These are phyloP conservation scores for Cosmopolites sordidus DNA, from an alignment of 2,888 invertebrate species.

Conservation along the genomic window DNA sequence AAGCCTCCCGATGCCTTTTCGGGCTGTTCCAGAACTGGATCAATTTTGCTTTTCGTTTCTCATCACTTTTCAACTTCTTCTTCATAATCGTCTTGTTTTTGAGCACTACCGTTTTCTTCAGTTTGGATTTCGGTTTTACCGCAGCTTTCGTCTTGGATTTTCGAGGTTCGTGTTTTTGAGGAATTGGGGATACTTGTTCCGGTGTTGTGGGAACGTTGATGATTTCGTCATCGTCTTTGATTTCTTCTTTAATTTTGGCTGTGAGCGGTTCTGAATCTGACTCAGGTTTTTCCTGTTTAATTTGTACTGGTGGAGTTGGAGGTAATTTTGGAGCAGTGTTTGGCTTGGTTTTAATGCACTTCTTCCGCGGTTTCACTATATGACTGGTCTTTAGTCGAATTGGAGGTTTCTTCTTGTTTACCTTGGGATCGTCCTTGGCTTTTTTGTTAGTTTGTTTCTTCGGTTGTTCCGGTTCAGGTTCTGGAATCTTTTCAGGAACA, in stretches of 20 bases:
- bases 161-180: slow-evolving; percentile 1
- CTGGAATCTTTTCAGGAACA: background rate
- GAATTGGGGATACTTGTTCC: slow-evolving; percentile 21
- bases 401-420: background rate
- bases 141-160: background rate
- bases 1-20: slow-evolving; percentile 81
- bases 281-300: background rate
- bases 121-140: slow-evolving; percentile 5
- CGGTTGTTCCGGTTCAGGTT: background rate
- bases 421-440: background rate
- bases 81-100: slow-evolving; percentile 22
- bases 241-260: slow-evolving; percentile 14
- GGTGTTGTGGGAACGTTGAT: slow-evolving; percentile 32
- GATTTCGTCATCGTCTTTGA: slow-evolving; percentile 31
- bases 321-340: background rate
- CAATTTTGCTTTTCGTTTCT: slow-evolving; percentile 31
- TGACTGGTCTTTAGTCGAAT: slow-evolving; percentile 16
- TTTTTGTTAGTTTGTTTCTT: slow-evolving; percentile 1
- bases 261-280: background rate
- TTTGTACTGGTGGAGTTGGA: background rate
- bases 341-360: slow-evolving; percentile 24
- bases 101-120: slow-evolving; percentile 8
- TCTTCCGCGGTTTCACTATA: slow-evolving; percentile 24
- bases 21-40: slow-evolving; percentile 72
- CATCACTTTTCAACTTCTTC: slow-evolving; percentile 18